A percentile compares a stretch with the other conserved stretches of the same genome.
Conservation (phyloP, 2,113 vertebrate genomes). For the Pterocles burchelli region DNA sequence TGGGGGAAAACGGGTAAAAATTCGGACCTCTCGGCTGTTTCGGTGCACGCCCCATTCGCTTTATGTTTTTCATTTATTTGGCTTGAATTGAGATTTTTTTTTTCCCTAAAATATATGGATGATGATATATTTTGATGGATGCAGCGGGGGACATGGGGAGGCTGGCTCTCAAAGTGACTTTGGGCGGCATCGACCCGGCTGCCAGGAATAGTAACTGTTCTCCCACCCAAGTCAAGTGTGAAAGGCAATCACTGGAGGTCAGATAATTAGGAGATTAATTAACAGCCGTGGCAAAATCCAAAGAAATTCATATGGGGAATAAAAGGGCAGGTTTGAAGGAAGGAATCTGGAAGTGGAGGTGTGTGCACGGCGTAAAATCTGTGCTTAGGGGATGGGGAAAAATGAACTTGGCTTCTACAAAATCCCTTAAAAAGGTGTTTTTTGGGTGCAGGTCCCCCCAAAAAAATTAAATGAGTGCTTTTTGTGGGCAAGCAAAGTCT, state of each 20-base stretch:
- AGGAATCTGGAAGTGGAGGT: fast-evolving
- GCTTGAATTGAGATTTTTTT: neutral
- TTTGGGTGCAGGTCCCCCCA: no score
- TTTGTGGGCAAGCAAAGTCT: neutral
- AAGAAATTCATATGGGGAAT: neutral
- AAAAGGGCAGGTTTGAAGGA: neutral
- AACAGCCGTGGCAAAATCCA: neutral
- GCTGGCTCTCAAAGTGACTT: constrained; percentile 59
- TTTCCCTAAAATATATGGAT: neutral
- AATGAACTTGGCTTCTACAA: neutral
- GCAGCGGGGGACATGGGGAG: neutral
- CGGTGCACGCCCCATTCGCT: fast-evolving
- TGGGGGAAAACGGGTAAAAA: neutral
- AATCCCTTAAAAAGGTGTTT: no score
- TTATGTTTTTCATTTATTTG: neutral
- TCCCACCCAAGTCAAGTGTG: constrained; percentile 48
- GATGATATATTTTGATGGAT: neutral
- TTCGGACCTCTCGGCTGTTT: neutral
- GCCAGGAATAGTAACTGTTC: constrained; percentile 8
- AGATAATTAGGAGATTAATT: constrained; percentile 56
- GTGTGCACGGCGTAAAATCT: neutral
- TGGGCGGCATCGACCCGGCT: constrained; percentile 63
- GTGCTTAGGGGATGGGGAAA: neutral
- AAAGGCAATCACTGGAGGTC: constrained; percentile 66
- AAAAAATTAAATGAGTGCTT: neutral